Base-by-base conservation (phyloP, 2,797 vertebrate genomes). In the Gallinago nigripennis region DNA sequence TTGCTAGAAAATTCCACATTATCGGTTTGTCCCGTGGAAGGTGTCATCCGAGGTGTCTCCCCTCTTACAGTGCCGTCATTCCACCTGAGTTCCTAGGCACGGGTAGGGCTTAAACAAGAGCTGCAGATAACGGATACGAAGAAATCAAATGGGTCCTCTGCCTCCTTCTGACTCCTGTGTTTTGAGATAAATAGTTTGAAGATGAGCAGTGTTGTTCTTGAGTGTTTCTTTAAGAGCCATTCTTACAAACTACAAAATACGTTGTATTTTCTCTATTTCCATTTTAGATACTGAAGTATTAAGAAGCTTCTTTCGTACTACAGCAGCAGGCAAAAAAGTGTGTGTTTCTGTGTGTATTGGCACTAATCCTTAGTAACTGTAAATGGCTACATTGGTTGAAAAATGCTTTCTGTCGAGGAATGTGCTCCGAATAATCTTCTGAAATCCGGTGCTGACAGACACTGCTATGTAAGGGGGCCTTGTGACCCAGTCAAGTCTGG, bases 391-490 rank as follows among this genome's bases (percentile, higher is more conserved):
- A 75, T 97, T 92, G 93, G 97, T 97, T 98, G 97, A 97, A 98
- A 98, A 98, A 96, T 98, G 97, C 97, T 98, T 97, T 97, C 96
- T 95, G 97, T 96, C 96, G 92, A 97, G 98, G 98, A 98, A 99
- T 98, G 98, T 91, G 92, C 95, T 95, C 92, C 25, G 95, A 94
- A 95, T 98, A 98, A 99, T 98, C 98, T 98, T 15, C 92, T 64
- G 83, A 94, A 97, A 97, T 97, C 96, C 97, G 17, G 86, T 97
- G 98, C 93, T 98, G 98, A 99, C 98, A 98, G 98, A 98, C 96
- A 87, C 96, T 97, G 97, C 98, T 98, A 98, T 98, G 97, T 96
- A 93, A 97, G 98, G 97, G 92, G 97, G 73, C 95, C 31, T 58
- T 60, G 92, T 97, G 97, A 97, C 97, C 97, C 96, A 97, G 95